These are phyloP conservation scores for Drosophila pallidifrons DNA, from an alignment of 1,140 invertebrate genomes.

Conservation along the genomic window DNA sequence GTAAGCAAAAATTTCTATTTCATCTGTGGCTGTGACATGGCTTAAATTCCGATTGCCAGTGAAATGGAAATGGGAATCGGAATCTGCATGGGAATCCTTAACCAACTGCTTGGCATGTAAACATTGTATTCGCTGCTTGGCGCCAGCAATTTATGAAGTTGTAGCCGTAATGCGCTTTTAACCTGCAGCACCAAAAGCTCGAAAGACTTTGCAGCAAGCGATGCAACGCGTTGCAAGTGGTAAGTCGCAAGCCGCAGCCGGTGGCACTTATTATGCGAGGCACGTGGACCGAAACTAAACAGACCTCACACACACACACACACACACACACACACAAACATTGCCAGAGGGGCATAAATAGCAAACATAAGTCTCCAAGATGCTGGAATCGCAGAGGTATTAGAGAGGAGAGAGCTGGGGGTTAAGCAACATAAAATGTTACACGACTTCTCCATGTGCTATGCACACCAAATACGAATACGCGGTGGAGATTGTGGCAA, in stretches of 20 bases:
- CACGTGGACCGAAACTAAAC: conserved; percentile 74
- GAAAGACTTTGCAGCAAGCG: neutral
- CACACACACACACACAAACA: conserved; percentile 21
- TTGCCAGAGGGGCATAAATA: conserved; percentile 44
- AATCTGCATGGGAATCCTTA: conserved; percentile 26
- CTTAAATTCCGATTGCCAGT: conserved; percentile 49
- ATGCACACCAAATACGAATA: conserved; percentile 81
- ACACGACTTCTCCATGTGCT: conserved; percentile 67
- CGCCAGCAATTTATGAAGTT: conserved; percentile 76
- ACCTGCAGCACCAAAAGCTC: conserved; percentile 61
- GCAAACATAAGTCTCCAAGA: conserved; percentile 50
- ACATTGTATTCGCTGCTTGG: conserved; percentile 54
- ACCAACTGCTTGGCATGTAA: conserved; percentile 70
- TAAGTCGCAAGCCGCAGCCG: neutral
- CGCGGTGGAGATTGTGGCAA: conserved; percentile 33
- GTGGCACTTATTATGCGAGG: conserved; percentile 66
- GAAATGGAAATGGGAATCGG: conserved; percentile 38
- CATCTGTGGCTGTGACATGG: conserved; percentile 36
- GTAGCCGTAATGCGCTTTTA: conserved; percentile 79
- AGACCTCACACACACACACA: conserved; percentile 57
- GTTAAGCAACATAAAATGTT: conserved; percentile 66
- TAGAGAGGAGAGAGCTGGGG: neutral
- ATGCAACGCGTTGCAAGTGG: neutral
- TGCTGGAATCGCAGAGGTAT: neutral
- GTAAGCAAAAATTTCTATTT: conserved; percentile 65